phyloP scores from a whole-genome alignment of 2,888 invertebrate species.

The Lochmaea crataegi region DNA sequence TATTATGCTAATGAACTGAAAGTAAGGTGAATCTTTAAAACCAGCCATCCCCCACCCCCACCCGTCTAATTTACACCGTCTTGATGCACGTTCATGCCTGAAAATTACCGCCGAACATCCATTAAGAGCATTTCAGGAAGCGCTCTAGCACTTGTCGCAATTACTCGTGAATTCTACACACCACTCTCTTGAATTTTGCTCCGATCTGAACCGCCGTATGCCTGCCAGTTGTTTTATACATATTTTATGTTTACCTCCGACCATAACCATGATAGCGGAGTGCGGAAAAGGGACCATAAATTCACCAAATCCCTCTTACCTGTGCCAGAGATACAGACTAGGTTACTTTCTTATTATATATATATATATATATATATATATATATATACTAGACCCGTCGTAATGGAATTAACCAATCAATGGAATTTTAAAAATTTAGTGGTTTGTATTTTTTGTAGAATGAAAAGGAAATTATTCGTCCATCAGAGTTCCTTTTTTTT shows the following conservation, averaged over 20 bases:
- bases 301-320: conserved; percentile 31
- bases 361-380: too few species aligned
- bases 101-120: conserved; percentile 36
- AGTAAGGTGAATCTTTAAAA: conserved; percentile 10
- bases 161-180: conserved; percentile 37
- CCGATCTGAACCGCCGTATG: conserved; percentile 32
- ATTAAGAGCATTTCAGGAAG: conserved; percentile 41
- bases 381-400: background rate
- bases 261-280: conserved; percentile 36
- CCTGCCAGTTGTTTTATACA: conserved; percentile 38
- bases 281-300: conserved; percentile 25
- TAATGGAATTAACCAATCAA: background rate
- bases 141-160: conserved; percentile 37
- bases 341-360: background rate
- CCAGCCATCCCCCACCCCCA: conserved; percentile 1
- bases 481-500: too few species aligned
- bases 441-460: too few species aligned
- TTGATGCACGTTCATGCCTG: conserved; percentile 24
- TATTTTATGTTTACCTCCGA: conserved; percentile 38
- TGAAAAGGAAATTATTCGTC: too few species aligned
- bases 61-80: conserved; percentile 22
- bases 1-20: background rate
- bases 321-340: background rate
- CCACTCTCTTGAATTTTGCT: conserved; percentile 21
- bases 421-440: background rate